A percentile compares a stretch with the other conserved stretches of the same genome.
Conservation (phyloP, 2,888 invertebrate species). For the Drosophila greeni region DNA sequence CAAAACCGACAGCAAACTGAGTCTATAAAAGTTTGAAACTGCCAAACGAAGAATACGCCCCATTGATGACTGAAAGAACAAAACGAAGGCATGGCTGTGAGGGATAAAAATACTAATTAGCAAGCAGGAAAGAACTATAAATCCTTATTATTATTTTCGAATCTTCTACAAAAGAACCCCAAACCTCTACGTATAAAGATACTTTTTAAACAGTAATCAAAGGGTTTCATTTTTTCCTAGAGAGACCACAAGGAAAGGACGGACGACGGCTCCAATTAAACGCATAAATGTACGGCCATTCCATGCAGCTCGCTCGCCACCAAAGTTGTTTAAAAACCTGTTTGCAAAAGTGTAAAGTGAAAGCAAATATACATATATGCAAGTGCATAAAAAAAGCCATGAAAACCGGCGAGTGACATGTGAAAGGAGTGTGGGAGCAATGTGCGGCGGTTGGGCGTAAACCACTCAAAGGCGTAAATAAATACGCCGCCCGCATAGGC, state of each 20-base stretch:
- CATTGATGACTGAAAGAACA: no score
- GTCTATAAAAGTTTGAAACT: constrained; percentile 48
- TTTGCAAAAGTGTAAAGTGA: constrained; percentile 43
- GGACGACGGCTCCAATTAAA: constrained; percentile 25
- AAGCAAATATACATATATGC: constrained; percentile 29
- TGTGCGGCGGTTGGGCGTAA: constrained; percentile 34
- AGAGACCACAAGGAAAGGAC: not conserved
- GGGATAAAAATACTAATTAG: not conserved
- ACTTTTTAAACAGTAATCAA: not conserved
- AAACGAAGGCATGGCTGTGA: not conserved
- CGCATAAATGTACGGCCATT: constrained; percentile 34
- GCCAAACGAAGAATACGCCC: not conserved
- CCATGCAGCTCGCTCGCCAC: constrained; percentile 23
- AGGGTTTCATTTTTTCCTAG: not conserved
- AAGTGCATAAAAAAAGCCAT: constrained; percentile 37
- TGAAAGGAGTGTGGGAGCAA: constrained; percentile 8
- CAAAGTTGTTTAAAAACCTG: constrained; percentile 42
- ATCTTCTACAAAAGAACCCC: not conserved
- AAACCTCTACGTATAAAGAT: not conserved
- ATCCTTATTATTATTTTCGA: not conserved
- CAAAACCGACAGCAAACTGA: constrained; percentile 43
- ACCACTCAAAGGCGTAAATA: constrained; percentile 64
- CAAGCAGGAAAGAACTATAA: not conserved
- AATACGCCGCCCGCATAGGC: constrained; percentile 63
- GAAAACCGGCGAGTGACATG: constrained; percentile 35